Conservation (phyloP, 2,113 vertebrate genomes). For the Arizona elegans region DNA sequence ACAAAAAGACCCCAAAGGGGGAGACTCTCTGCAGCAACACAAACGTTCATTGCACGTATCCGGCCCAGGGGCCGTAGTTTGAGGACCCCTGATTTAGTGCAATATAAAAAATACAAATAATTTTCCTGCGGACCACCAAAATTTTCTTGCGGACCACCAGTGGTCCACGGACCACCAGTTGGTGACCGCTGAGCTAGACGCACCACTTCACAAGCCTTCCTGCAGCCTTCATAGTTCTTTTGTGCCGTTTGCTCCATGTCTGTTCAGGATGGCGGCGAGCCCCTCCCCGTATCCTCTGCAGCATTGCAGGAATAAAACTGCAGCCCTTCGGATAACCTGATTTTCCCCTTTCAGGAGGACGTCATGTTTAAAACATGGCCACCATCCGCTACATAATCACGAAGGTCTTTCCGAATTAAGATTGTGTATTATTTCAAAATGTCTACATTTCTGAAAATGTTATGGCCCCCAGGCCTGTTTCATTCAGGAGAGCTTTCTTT, state of each 20-base stretch:
- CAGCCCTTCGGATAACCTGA: neutral
- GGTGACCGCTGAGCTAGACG: neutral
- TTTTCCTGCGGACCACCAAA: too few relatives aligned
- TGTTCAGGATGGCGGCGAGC: neutral
- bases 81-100: too few relatives aligned
- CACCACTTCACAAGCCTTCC: neutral
- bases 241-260: neutral
- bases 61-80: too few relatives aligned
- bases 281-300: neutral
- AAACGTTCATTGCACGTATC: too few relatives aligned
- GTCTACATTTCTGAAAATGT: too few relatives aligned
- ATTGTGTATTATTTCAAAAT: too few relatives aligned
- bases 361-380: neutral
- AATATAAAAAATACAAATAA: too few relatives aligned
- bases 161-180: too few relatives aligned
- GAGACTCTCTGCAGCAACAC: too few relatives aligned
- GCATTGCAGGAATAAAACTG: neutral
- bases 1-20: too few relatives aligned
- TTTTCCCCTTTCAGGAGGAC: neutral
- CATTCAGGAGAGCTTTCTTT: neutral
- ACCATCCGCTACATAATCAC: neutral
- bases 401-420: neutral
- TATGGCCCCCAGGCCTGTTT: neutral
- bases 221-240: neutral
- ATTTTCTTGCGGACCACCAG: too few relatives aligned